A percentile compares a stretch with the other conserved stretches of the same genome.
Conservation (phyloP, 2,113 vertebrate species). For the Rattus norvegicus region DNA sequence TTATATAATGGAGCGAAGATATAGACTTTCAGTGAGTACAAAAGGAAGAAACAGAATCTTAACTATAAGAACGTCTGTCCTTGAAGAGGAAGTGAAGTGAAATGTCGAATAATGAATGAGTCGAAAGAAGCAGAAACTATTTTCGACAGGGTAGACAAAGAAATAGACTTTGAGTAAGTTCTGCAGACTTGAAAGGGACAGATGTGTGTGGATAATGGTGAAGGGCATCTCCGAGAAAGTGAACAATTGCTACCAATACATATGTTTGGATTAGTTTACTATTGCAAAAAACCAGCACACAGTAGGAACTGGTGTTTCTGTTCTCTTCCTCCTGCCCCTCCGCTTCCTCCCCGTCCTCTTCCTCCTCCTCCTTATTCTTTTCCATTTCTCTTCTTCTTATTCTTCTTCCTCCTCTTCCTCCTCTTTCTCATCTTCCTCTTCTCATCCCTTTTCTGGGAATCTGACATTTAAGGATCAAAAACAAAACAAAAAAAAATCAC, state of each 20-base stretch:
- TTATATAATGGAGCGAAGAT: not conserved
- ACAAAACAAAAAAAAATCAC: not conserved
- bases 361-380: not conserved
- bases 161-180: not conserved
- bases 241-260: not conserved
- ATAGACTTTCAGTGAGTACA: not conserved
- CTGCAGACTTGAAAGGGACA: not conserved
- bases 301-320: not conserved
- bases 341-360: too few species aligned
- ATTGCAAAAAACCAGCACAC: not conserved
- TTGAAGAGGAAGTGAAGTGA: not conserved
- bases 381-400: not conserved
- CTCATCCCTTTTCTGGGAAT: not conserved
- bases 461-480: not conserved
- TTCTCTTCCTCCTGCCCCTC: too few species aligned
- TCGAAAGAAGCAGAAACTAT: not conserved
- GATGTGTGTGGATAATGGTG: slow-evolving; percentile 17
- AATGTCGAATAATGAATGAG: not conserved
- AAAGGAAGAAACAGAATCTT: not conserved
- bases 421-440: not conserved
- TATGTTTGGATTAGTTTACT: accelerated
- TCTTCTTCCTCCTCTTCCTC: not conserved
- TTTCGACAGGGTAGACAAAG: not conserved
- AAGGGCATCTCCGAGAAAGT: not conserved
- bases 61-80: not conserved